Base-by-base conservation (phyloP, 2,888 invertebrate genomes). In the Drosophila quinaria region DNA sequence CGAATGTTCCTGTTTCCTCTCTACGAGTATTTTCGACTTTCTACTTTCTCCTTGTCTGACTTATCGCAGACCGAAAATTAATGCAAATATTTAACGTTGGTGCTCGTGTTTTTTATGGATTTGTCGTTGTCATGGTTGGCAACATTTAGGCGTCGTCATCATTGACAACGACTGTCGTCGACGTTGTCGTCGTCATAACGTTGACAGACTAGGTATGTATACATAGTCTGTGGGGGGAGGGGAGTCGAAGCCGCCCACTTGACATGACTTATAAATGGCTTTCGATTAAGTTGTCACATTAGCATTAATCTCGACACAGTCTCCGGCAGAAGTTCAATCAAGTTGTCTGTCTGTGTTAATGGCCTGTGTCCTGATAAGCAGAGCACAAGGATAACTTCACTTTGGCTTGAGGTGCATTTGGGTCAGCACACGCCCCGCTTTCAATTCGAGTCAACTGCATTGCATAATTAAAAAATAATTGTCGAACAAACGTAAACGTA, bases 281-380 rank as follows among this genome's bases (percentile, higher is more conserved):
- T 87, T 87, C 86, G 86, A 87, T 87, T 87, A 87, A 87, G 86
- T 87, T 87, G 86, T 87, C 86, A 87, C 86, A 87, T 87, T 87
- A 87, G 88, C 86, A 87, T 87, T 87, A 87, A 87, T 87, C 86
- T 87, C 66, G 44, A 71, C 69, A 54, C 63, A 62, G 72, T 31
- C 44, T 50, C 22, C 54, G 33, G 35, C 59, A 9, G 73, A 74
- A 68, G 85, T 84, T 87, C 84, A 84, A 85, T 85, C 84, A 79
- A 84, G 87, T 81, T 75, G 84, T 74, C 87, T 76, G 74, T 35
- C 42, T 69, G 77, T 76, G 87, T 74, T 86, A 87, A 86, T 87
- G 85, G 85, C 71, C 78, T 81, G 70, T 80, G 65, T 71, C 72
- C 73, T 62, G 81, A 80, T 76, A 73, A 74, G 78, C 39, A 2